Evolutionary conservation across 1,140 invertebrate genomes (phyloP), one percentile per base, ranked within the genome.

Genomic region (Trissolcus basalis): DNA sequence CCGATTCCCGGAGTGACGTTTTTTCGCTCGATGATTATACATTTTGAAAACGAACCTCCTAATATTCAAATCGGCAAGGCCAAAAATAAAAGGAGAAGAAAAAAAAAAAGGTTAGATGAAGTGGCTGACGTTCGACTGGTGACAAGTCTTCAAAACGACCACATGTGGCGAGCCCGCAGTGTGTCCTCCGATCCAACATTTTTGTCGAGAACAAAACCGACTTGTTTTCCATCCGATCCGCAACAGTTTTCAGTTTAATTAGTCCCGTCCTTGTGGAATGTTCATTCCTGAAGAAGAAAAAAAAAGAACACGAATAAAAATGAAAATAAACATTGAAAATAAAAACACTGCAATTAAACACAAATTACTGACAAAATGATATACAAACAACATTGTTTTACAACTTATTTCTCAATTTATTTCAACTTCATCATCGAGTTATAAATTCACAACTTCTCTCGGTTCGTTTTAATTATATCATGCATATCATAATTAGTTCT

Each of bases 91-190:
- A 39, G 9, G 53, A 33, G 36, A 2, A 6, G 9, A 60, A 33
- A 45, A 2, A 6, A 55, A 54, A 67, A 69, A 65, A 74, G 61
- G 59, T 48, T 74, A 67, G 70, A 74, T 74, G 70, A 73, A 73
- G 70, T 73, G 61, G 70, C 70, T 67, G 70, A 73, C 70, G 55
- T 73, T 61, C 55, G 55, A 73, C 45, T 65, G 70, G 70, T 73
- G 70, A 73, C 70, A 73, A 73, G 60, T 73, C 32, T 32, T 72
- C 68, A 71, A 71, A 64, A 64, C 68, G 68, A 64, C 68, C 68
- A 71, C 68, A 71, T 71, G 68, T 59, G 68, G 59, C 54, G 68
- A 71, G 19, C 35, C 59, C 44, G 33, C 68, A 39, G 36, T 44
- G 32, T 41, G 51, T 35, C n/a, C 36, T 58, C 54, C 32, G 14